Evolutionary conservation across 2,797 vertebrate species (phyloP).

Genomic region (Phataginus tetradactyla): DNA sequence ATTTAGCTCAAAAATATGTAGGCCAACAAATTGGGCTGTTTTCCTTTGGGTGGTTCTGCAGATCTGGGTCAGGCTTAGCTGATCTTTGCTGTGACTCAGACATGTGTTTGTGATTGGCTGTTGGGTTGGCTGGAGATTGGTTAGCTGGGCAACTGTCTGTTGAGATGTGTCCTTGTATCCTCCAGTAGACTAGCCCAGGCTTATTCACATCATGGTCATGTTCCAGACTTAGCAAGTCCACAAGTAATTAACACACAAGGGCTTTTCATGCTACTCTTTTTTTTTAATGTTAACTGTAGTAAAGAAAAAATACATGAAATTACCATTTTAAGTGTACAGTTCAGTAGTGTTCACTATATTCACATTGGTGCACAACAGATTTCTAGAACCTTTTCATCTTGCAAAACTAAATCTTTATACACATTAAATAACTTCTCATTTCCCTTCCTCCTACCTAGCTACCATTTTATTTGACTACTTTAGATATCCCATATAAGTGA

Average conservation of each 20-base stretch:
- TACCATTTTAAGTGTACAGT: neutral
- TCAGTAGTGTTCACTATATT: constrained; percentile 15
- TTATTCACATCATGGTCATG: neutral
- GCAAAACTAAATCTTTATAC: neutral
- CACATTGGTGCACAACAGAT: neutral
- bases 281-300: no score
- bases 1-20: neutral
- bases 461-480: neutral
- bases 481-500: neutral
- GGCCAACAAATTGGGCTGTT: neutral
- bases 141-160: neutral
- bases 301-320: neutral
- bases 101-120: neutral
- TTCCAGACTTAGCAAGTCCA: neutral
- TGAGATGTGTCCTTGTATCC: neutral
- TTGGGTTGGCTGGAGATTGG: neutral
- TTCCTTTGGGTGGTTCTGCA: neutral
- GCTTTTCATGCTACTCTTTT: neutral
- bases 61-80: neutral
- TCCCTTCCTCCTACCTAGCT: neutral
- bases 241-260: neutral
- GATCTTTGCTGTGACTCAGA: neutral
- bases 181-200: neutral
- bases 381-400: neutral
- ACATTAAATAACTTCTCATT: neutral